phyloP scores from a whole-genome alignment of 2,797 vertebrate genomes.

The Mycteria americana region DNA sequence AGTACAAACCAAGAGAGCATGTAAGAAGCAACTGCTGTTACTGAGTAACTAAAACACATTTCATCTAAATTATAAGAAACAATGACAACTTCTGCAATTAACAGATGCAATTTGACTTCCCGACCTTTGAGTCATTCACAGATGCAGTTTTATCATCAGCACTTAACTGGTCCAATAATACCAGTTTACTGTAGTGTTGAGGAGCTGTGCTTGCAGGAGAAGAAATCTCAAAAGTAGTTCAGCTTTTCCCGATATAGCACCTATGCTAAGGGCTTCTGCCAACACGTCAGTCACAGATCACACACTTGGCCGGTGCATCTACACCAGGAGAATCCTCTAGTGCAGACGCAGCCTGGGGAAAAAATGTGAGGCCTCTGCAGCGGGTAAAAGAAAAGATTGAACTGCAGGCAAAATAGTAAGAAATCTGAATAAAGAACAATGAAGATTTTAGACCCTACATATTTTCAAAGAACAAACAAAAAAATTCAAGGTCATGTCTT shows the following conservation, averaged over 20 bases:
- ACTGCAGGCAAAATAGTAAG: not conserved
- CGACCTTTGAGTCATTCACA: not conserved
- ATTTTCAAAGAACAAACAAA: not conserved
- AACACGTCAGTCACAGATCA: not conserved
- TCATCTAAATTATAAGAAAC: not conserved
- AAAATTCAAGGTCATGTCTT: not conserved
- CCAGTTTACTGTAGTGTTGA: not conserved
- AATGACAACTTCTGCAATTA: not conserved
- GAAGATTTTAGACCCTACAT: not conserved
- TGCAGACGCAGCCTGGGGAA: not conserved
- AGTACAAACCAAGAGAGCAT: not conserved
- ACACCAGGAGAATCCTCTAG: not conserved
- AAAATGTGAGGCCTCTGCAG: not conserved
- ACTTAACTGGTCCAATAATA: not conserved
- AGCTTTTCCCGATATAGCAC: not conserved
- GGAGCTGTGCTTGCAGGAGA: not conserved
- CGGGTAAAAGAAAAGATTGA: not conserved
- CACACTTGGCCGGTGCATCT: not conserved
- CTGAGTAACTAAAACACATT: not conserved
- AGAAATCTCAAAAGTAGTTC: not conserved
- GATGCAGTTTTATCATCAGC: not conserved
- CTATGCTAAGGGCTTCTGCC: constrained; percentile 19
- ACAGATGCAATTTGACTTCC: not conserved
- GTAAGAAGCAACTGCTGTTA: not conserved
- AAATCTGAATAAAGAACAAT: not conserved